phyloP scores from a whole-genome alignment of 2,113 vertebrate genomes.

The Apaloderma vittatum region DNA sequence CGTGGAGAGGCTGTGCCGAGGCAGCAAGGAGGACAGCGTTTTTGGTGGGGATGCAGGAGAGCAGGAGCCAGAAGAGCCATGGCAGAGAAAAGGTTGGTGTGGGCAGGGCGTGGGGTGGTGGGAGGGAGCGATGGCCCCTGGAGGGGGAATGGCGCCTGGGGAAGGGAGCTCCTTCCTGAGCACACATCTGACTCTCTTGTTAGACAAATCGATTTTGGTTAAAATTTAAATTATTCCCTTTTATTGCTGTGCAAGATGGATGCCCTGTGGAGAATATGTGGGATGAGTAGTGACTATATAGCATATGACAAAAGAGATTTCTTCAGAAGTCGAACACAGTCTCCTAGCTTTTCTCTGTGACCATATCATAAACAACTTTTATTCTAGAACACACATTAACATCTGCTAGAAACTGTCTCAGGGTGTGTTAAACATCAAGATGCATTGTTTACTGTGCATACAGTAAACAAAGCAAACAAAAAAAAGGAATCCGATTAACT shows the following conservation, averaged over 20 bases:
- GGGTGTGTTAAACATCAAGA: background rate
- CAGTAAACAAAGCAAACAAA: background rate
- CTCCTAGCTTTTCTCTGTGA: background rate
- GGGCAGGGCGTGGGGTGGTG: background rate
- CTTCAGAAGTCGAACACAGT: background rate
- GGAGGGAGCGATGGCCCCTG: accelerated
- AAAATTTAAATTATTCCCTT: background rate
- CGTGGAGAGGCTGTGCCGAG: accelerated
- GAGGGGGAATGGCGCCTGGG: background rate
- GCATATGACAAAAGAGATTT: background rate
- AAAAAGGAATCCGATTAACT: background rate
- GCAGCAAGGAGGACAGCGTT: accelerated
- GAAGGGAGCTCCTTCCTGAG: background rate
- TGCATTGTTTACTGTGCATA: background rate
- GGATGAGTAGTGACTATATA: background rate
- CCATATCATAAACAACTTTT: background rate
- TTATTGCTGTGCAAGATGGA: background rate
- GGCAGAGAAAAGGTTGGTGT: accelerated
- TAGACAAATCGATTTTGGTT: background rate
- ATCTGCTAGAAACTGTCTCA: background rate
- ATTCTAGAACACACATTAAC: background rate
- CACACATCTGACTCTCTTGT: accelerated
- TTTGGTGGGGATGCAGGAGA: accelerated
- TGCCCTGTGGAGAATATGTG: accelerated
- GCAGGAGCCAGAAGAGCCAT: accelerated